These are phyloP conservation scores for Ammodytes dubius DNA, from an alignment of 2,113 vertebrate genomes.

Conservation along the genomic window DNA sequence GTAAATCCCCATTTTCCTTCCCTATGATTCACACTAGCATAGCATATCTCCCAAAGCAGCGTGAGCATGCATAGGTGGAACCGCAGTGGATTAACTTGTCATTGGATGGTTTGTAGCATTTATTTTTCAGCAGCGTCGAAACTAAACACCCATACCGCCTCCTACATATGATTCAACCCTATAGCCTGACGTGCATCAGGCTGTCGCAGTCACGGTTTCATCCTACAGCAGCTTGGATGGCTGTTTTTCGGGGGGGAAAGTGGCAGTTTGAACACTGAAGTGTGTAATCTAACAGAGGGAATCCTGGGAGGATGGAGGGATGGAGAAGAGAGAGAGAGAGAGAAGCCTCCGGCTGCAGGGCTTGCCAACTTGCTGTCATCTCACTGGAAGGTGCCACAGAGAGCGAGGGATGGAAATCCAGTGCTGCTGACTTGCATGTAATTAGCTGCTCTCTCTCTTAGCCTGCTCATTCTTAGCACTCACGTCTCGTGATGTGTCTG, in stretches of 20 bases:
- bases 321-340: constrained; percentile 54
- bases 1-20: constrained; percentile 74
- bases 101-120: constrained; percentile 60
- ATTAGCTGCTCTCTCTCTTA: constrained; percentile 66
- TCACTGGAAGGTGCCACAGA: constrained; percentile 72
- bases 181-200: constrained; percentile 15
- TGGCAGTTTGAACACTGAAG: constrained; percentile 63
- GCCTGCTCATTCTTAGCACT: constrained; percentile 34
- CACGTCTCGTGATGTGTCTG: constrained; percentile 23
- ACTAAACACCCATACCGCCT: constrained; percentile 56
- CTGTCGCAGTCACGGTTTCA: constrained; percentile 33
- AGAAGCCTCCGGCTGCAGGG: constrained; percentile 75
- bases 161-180: constrained; percentile 26
- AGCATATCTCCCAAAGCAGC: constrained; percentile 55
- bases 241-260: constrained; percentile 52
- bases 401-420: constrained; percentile 65
- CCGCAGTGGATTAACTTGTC: constrained; percentile 76
- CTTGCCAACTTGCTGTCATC: constrained; percentile 81
- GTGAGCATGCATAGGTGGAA: constrained; percentile 57
- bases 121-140: constrained; percentile 54
- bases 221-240: constrained; percentile 36
- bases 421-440: constrained; percentile 71
- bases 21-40: constrained; percentile 70
- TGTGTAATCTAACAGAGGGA: constrained; percentile 76
- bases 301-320: constrained; percentile 72